phyloP scores from a whole-genome alignment of 2,113 vertebrate genomes.

The Stictonetta naevosa region DNA sequence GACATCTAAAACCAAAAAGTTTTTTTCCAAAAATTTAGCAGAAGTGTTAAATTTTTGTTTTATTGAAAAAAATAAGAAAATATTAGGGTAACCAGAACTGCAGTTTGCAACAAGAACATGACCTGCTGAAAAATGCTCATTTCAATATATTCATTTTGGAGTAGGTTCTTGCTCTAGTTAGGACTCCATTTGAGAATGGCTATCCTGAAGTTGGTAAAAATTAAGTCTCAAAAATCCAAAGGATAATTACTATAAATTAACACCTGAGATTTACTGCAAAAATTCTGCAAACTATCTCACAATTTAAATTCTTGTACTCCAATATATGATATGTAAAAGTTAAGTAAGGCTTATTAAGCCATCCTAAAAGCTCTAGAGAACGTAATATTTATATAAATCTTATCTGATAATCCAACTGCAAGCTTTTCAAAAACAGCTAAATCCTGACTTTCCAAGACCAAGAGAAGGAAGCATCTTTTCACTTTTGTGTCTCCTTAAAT shows the following conservation, averaged over 20 bases:
- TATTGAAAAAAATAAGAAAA: neutral
- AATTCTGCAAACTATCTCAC: rapidly evolving
- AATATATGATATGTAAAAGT: neutral
- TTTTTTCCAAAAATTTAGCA: neutral
- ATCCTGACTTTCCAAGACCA: neutral
- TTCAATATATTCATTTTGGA: neutral
- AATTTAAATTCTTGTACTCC: neutral
- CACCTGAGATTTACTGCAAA: neutral
- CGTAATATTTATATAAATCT: neutral
- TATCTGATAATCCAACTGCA: neutral
- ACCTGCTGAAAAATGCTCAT: neutral
- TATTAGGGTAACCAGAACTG: neutral
- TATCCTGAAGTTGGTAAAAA: neutral
- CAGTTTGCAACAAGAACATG: neutral
- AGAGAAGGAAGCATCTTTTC: neutral
- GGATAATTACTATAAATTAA: neutral
- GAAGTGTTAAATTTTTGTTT: neutral
- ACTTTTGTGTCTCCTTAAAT: neutral
- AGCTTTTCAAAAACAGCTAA: neutral
- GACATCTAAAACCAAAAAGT: neutral
- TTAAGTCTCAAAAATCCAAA: neutral
- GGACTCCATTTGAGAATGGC: neutral
- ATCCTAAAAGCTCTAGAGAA: neutral
- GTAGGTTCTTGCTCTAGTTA: neutral
- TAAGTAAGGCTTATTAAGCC: neutral